A percentile compares a stretch with the other conserved stretches of the same genome.
Conservation (phyloP, 2,797 vertebrate species). For the Acipenser ruthenus region DNA sequence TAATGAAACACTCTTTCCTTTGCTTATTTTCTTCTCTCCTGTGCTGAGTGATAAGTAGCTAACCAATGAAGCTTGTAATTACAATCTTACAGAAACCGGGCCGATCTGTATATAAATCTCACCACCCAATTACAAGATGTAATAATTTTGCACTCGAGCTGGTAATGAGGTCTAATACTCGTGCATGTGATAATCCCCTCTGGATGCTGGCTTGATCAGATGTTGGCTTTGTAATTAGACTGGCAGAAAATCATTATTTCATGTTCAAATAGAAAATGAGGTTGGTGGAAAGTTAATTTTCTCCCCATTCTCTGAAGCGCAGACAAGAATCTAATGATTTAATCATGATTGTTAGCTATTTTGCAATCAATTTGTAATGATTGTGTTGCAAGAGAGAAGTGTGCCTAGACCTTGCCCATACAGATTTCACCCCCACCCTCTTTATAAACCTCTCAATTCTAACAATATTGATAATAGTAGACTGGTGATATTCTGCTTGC, state of each 20-base stretch:
- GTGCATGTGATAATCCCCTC: conserved; percentile 98
- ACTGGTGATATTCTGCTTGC: background rate
- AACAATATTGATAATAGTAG: conserved; percentile 22
- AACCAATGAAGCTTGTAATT: conserved; percentile 99
- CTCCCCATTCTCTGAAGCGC: conserved; percentile 94
- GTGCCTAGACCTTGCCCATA: conserved; percentile 68
- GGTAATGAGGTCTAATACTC: conserved; percentile 99
- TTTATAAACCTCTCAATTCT: conserved; percentile 41
- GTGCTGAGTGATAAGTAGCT: conserved; percentile 98
- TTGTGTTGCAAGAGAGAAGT: conserved; percentile 91
- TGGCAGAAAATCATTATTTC: conserved; percentile 80
- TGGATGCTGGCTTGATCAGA: conserved; percentile 98
- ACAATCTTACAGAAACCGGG: conserved; percentile 98
- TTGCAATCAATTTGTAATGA: conserved; percentile 99
- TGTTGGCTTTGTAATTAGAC: conserved; percentile 86
- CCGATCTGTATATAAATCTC: conserved; percentile 99
- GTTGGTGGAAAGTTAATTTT: conserved; percentile 99
- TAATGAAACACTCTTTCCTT: conserved; percentile 99
- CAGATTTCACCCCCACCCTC: conserved; percentile 43
- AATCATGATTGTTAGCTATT: conserved; percentile 99
- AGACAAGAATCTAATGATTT: conserved; percentile 99
- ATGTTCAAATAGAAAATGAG: conserved; percentile 85
- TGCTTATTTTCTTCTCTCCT: conserved; percentile 94
- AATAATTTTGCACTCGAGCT: conserved; percentile 99
- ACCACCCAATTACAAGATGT: conserved; percentile 99